Evolutionary conservation across 1,140 invertebrate species (phyloP), one percentile per base, ranked within the genome.

Genomic region (Drosophila tani): DNA sequence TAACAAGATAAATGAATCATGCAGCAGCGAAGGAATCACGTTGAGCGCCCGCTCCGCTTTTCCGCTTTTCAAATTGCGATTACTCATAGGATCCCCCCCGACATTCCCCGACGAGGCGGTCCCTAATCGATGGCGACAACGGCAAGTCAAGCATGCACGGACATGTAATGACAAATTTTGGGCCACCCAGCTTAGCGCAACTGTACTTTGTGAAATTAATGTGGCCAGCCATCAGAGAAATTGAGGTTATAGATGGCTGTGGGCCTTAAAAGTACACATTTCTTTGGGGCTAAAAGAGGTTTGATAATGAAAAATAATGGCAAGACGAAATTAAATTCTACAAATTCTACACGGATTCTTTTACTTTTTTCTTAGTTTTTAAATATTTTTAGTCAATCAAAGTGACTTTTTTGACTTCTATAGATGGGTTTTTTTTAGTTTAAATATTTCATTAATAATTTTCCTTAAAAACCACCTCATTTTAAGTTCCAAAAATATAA

Each of bases 1-100:
- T 74, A 74, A 73, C 70, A 74, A 74, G 70, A 74, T 73, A 74
- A 74, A 74, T 74, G 70, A 73, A 74, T 73, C 70, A 73, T 73
- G 70, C 69, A 73, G 70, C 53, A 40, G 51, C 53, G 60, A 46
- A 50, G 69, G 69, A 71, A 73, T 73, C 69, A 73, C 69, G 69
- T 70, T 69, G 66, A 73, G 67, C 29, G 19, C 3, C 3, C 29
- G 53, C 53, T 40, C 19, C 35, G 53, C 68, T 70, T 68, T 70
- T 64, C 67, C 64, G 64, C 67, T 70, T 56, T 70, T 70, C 67
- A 70, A 70, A 70, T 69, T 57, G 70, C 70, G 68, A 74, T 74
- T 74, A 74, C 70, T 74, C 70, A 73, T 68, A 73, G 70, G 19
- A 50, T 56, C 53, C 19, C 17, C 51, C 1, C 24, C 7, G 17